Base-by-base conservation (phyloP, 2,888 invertebrate species). In the Hirtodrosophila cameraria region DNA sequence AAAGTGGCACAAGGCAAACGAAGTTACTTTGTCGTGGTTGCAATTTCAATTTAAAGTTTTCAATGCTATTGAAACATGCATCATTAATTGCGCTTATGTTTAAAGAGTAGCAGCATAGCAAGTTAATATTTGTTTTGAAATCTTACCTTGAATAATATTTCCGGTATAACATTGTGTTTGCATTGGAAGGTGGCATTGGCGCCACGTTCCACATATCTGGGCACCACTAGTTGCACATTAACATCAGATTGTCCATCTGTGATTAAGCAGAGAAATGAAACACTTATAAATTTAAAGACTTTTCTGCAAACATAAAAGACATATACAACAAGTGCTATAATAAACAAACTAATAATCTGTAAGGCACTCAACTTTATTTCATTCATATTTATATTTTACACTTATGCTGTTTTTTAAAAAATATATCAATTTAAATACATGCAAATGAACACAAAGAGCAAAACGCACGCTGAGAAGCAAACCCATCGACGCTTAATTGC, bases 81-180 rank as follows among this genome's bases (percentile, higher is more conserved):
- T 36, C 23, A 49, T 43, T 28, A 9, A 35, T n/a, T 23, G 18
- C 11, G 16, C 18, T 30, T 16, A 11, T 39, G 36, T 41, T 35
- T 18, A 15, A 13, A 13, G 8, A 35, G 25, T 35, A 42, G 20
- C 38, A 64, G 16, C 28, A 38, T 35, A 25, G 18, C 20, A 36
- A 31, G 35, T 20, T 12, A 11, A 38, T 27, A 36, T 23, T 49
- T 53, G 18, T 35, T 33, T 39, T 49, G 33, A 25, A 15, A 5
- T 50, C 94, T 95, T 79, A 96, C 95, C 91, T 96, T 96, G 92
- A 95, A 94, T 53, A 96, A 93, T 78, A 94, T 93, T 86, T 94
- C 94, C 36, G 93, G 93, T 41, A 93, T 92, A 59, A 96, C 95
- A 90, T 94, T 95, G 92, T 96, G 95, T 67, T 94, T 93, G 92